Evolutionary conservation across 2,113 vertebrate genomes (phyloP).

Genomic region (Oceanodroma tethys): DNA sequence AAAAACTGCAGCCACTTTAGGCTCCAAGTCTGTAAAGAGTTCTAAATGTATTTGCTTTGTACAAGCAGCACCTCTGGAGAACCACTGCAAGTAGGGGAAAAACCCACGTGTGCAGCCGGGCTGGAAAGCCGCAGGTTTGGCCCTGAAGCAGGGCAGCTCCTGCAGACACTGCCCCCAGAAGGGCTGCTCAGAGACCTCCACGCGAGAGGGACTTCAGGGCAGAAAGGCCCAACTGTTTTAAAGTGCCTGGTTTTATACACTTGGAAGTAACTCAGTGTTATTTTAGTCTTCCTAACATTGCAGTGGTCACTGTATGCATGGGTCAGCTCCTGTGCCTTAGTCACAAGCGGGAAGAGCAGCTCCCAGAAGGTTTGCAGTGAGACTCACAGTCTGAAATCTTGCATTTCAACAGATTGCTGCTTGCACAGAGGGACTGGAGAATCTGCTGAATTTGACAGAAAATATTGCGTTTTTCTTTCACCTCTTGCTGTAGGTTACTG

Average conservation of each 20-base stretch:
- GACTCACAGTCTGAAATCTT: neutral
- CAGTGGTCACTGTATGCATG: neutral
- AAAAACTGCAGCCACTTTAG: neutral
- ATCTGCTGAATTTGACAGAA: neutral
- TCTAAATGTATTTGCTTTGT: neutral
- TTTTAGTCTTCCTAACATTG: neutral
- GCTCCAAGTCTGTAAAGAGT: neutral
- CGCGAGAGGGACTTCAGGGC: neutral
- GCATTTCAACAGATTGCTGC: neutral
- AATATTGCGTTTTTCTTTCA: neutral
- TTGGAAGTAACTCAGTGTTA: neutral
- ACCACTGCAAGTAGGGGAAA: neutral
- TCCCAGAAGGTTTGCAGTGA: neutral
- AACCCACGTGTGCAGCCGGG: accelerated
- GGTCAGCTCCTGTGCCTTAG: neutral
- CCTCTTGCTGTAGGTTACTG: neutral
- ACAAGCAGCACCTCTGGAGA: neutral
- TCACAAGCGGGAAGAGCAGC: neutral
- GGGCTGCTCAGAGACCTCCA: neutral
- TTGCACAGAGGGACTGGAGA: neutral
- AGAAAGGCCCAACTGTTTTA: neutral
- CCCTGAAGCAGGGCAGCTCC: neutral
- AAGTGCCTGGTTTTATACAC: neutral
- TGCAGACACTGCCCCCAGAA: neutral
- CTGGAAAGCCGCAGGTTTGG: neutral